A percentile compares a stretch with the other conserved stretches of the same genome.
Evolutionary conservation across 2,797 vertebrate genomes (phyloP).

Genomic region (Coregonus suidteri): DNA sequence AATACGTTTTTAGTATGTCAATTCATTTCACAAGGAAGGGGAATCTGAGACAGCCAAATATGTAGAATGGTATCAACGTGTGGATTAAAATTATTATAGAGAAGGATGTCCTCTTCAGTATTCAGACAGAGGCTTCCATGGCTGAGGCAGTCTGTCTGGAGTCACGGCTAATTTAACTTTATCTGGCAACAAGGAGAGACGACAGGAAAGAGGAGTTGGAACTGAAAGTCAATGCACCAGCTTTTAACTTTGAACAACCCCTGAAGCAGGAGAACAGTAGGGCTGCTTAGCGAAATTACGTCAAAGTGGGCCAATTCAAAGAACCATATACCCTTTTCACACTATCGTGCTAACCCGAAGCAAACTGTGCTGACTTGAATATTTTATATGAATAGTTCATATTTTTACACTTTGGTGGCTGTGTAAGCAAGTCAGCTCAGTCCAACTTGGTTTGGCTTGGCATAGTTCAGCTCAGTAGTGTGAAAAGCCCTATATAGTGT

Average conservation of each 20-base stretch:
- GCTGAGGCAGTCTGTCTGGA: background rate
- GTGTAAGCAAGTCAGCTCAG: background rate
- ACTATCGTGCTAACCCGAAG: background rate
- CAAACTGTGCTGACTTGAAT: background rate
- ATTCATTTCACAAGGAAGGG: background rate
- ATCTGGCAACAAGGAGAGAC: background rate
- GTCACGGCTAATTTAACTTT: background rate
- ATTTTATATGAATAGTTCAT: background rate
- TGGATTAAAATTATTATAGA: background rate
- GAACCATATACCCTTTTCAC: background rate
- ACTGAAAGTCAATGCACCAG: background rate
- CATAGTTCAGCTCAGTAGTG: background rate
- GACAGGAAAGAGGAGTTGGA: background rate
- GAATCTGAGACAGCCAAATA: background rate
- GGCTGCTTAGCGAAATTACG: background rate
- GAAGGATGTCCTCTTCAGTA: background rate
- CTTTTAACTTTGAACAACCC: background rate
- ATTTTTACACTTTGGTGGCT: background rate
- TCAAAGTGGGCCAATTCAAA: background rate
- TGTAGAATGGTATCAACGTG: background rate
- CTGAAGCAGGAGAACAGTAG: background rate
- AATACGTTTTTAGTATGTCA: background rate
- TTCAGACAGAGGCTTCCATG: constrained; percentile 3
- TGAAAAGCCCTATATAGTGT: background rate
- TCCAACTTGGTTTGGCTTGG: background rate